Base-by-base conservation (phyloP, 1,140 invertebrate species). In the Drosophila tristis region DNA sequence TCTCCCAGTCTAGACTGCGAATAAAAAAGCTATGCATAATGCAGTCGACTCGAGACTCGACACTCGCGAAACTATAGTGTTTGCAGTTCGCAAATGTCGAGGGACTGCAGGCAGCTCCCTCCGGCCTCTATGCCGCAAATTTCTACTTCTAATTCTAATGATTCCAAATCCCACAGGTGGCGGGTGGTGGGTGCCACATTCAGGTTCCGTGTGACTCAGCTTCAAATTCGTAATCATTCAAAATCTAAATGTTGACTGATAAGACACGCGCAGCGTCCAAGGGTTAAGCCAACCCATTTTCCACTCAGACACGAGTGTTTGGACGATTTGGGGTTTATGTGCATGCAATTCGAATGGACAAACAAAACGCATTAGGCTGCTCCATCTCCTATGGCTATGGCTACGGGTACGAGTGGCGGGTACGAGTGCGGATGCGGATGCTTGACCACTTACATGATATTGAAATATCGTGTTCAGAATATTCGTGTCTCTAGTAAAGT, bases 391-490 rank as follows among this genome's bases (percentile, higher is more conserved):
- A 13, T 23, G 6, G 43, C 29, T 2, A 7, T 7, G 6, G 6
- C 6, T 29, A 7, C 6, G n/a, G 20, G 9, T 16, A 31, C 13
- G n/a, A n/a, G n/a, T n/a, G n/a, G n/a, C n/a, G 31, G 31, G 0
- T 9, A 7, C 7, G 13, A 2, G 11, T 43, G 13, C 35, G 47
- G 16, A 8, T 47, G 1, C 25, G 11, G 13, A 6, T 29, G 6
- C 35, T 39, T 39, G 35, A 39, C 11, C 44, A 91, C 90, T 93
- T 93, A 97, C 96, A 94, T 97, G 95, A 93, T 97, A 95, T 74
- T 95, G 96, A 91, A 96, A 96, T 64, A 98, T 94, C 2, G 96
- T 98, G 55, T 93, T 94, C 47, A 97, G 93, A 71, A 98, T 94
- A 87, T 96, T 95, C 13, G 94, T 93, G 91, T 98, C 97, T 61